Evolutionary conservation across 2,113 vertebrate genomes (phyloP).

Genomic region (Rhea pennata): DNA sequence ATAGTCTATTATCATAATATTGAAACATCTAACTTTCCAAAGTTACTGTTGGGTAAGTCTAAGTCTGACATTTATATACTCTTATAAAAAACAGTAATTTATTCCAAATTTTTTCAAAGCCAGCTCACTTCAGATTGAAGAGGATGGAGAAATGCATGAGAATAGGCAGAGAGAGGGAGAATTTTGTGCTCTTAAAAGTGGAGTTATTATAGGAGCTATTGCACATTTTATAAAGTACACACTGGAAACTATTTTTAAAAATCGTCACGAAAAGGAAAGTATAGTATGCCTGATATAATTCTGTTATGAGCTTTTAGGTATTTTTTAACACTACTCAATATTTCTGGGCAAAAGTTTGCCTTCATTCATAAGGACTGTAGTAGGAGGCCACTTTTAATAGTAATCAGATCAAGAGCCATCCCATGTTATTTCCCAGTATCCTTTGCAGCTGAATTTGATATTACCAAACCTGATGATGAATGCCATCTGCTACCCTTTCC

Average conservation of each 20-base stretch:
- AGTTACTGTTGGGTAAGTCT: conserved; percentile 92
- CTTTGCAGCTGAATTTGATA: neutral
- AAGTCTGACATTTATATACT: neutral
- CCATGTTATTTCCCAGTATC: neutral
- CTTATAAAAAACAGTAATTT: neutral
- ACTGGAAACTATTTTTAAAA: neutral
- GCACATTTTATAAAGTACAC: neutral
- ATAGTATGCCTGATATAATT: neutral
- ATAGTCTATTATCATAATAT: conserved; percentile 99
- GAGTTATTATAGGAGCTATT: neutral
- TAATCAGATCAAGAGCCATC: neutral
- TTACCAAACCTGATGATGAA: neutral
- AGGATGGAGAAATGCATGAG: neutral
- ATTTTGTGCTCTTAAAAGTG: neutral
- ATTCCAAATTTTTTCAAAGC: neutral
- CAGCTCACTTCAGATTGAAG: neutral
- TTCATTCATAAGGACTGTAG: neutral
- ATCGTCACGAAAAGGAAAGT: neutral
- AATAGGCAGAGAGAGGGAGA: neutral
- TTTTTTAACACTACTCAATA: neutral
- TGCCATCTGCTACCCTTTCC: neutral
- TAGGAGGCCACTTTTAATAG: neutral
- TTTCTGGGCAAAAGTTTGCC: neutral
- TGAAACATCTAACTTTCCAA: conserved; percentile 98
- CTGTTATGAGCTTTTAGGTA: neutral